Conservation (phyloP, 35 echinoderm and acorn worm species). For the Heliocidaris erythrogramma region DNA sequence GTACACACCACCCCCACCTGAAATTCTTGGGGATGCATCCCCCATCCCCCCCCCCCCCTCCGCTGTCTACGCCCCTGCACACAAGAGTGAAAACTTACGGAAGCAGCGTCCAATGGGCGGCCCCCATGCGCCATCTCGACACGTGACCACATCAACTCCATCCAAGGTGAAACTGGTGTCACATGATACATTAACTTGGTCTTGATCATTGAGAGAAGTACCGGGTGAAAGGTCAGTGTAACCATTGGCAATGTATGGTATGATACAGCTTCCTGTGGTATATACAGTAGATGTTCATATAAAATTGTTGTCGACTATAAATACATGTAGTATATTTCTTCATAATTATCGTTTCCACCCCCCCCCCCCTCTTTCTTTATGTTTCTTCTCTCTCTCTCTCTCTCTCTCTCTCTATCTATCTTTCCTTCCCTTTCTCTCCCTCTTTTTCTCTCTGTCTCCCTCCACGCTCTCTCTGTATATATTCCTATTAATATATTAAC, state of each 20-base stretch:
- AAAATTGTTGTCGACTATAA: no score
- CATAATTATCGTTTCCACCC: no score
- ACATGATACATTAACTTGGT: neutral
- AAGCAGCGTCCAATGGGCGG: conserved; percentile 5
- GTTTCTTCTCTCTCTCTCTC: no score
- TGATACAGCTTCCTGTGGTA: neutral
- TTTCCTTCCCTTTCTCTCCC: no score
- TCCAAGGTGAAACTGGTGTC: neutral
- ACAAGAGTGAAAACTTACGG: neutral
- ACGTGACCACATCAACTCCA: neutral
- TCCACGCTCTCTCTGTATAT: no score
- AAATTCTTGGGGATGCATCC: no score
- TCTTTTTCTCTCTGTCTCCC: no score
- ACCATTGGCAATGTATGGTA: neutral
- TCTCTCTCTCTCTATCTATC: no score
- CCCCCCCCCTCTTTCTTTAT: no score
- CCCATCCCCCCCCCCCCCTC: neutral
- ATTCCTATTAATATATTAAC: no score
- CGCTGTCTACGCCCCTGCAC: neutral
- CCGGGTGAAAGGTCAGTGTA: neutral
- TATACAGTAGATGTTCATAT: neutral
- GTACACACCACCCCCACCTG: no score
- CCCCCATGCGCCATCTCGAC: neutral
- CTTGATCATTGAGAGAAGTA: neutral
- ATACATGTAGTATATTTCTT: no score